Evolutionary conservation across 2,888 invertebrate species (phyloP), one percentile per base, ranked within the genome.

Genomic region (Malacosoma neustria): DNA sequence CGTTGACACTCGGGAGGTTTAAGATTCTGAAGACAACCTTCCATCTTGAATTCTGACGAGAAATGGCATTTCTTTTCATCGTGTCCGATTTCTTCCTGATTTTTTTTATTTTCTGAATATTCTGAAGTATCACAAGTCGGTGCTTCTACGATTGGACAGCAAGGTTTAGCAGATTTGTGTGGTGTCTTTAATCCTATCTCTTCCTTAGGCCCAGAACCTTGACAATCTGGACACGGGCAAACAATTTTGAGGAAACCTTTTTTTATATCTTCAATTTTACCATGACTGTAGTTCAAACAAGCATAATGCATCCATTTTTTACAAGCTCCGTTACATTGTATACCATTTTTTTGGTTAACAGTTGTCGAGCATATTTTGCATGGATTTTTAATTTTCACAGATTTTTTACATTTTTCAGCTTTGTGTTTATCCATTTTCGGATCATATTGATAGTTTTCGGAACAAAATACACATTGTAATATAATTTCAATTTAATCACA

Each of bases 291-390:
- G 30, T 64, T 55, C 0, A 75, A 39, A 38, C 75, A 76, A 30
- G 54, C 52, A 46, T 30, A 76, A 44, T 76, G 75, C 0, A 58
- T 61, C 76, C 76, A 76, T 49, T 60, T 70, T 29, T 55, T 54
- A 37, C 75, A 76, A 13, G 63, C 67, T 1, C 75, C 76, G 40
- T 64, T 52, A 42, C 75, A 76, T 41, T 65, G 71, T n/a, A 73
- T 15, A 0, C 75, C 75, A 2, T 44, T 72, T 31, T 58, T 72
- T 3, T 48, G 47, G 4, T 38, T 54, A 2, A 74, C 74, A 4
- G 51, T 14, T 13, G 56, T 36, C 3, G 49, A 48, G 41, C 75
- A 76, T 13, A 72, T 57, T 51, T 66, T 73, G 42, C 76, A 76
- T 11, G 65, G 61, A 33, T 70, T 68, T 43, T 71, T 72, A 2